Evolutionary conservation across 2,888 invertebrate genomes (phyloP), one percentile per base, ranked within the genome.

Genomic region (Autographa pulchrina): DNA sequence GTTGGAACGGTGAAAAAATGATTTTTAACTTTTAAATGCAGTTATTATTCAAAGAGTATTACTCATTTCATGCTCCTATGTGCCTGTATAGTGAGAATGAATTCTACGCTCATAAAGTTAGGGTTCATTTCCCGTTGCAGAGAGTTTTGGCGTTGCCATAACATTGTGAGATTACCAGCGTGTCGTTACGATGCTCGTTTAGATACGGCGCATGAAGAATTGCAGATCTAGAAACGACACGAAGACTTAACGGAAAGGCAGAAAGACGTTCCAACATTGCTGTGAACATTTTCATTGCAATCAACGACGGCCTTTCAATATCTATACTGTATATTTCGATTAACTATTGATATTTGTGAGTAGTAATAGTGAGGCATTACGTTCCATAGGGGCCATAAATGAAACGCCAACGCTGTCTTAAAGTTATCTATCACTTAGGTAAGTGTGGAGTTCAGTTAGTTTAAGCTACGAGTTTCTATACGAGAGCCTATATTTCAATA

Each of bases 141-240:
- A 64, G 60, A 80, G 41, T 72, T 62, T 72, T 74, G 73, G 70
- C 77, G 80, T 77, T 81, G 87, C 85, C 86, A 88, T 88, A 91
- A 90, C 90, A 91, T 87, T 88, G 89, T 88, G 90, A 95, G 95
- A 94, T 95, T 94, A 94, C 94, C 89, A 90, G 88, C 88, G 76
- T 92, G 94, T 94, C 94, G 92, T 94, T 95, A 93, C 91, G 94
- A 95, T 95, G 88, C 93, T 94, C 95, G 94, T 95, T 95, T 94
- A 95, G 95, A 95, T 95, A 95, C 72, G 91, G 88, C 87, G 85
- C 91, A 93, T 94, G 94, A 95, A 89, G 94, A 90, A 95, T 95
- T 93, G 94, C 91, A 93, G 92, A 92, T 94, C 93, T 92, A 88
- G 90, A 90, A 88, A 87, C 78, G 88, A 88, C 85, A 88, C 84